These are phyloP conservation scores for Malaclemys terrapin DNA, from an alignment of 2,113 vertebrate genomes.

Conservation along the genomic window DNA sequence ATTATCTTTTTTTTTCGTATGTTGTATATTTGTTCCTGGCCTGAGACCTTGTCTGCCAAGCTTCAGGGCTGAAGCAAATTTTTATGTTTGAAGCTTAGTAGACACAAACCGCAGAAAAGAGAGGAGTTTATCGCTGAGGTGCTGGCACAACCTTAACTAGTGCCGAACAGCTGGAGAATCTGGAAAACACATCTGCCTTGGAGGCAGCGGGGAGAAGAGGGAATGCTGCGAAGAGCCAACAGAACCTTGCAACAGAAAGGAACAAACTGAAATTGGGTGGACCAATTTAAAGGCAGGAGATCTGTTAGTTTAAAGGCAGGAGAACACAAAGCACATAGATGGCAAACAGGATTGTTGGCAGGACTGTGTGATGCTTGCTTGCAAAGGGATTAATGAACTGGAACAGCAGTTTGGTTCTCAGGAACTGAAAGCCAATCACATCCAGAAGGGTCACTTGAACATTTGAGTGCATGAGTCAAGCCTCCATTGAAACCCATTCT, in stretches of 20 bases:
- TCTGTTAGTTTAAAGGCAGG: background rate
- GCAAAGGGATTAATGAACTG: background rate
- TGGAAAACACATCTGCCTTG: slow-evolving; percentile 5
- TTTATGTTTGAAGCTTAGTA: slow-evolving; percentile 4
- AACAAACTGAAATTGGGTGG: background rate
- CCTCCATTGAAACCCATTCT: background rate
- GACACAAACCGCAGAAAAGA: background rate
- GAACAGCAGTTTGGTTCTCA: slow-evolving; percentile 23
- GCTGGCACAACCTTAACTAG: slow-evolving; percentile 31
- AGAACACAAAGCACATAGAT: background rate
- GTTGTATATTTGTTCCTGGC: background rate
- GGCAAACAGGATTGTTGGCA: background rate
- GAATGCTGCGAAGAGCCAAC: slow-evolving; percentile 30
- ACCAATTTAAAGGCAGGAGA: background rate
- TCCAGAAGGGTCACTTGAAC: background rate
- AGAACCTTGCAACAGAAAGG: background rate
- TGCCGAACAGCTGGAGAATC: slow-evolving; percentile 22
- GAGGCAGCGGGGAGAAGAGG: background rate
- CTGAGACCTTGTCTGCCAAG: background rate
- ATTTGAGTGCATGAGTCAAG: background rate
- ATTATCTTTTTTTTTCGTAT: background rate
- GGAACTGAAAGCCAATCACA: background rate
- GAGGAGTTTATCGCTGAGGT: slow-evolving; percentile 10
- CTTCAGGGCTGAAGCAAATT: background rate
- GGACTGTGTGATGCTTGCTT: background rate